These are phyloP conservation scores for Carlito syrichta DNA, from an alignment of 2,113 vertebrate species.

Conservation along the genomic window DNA sequence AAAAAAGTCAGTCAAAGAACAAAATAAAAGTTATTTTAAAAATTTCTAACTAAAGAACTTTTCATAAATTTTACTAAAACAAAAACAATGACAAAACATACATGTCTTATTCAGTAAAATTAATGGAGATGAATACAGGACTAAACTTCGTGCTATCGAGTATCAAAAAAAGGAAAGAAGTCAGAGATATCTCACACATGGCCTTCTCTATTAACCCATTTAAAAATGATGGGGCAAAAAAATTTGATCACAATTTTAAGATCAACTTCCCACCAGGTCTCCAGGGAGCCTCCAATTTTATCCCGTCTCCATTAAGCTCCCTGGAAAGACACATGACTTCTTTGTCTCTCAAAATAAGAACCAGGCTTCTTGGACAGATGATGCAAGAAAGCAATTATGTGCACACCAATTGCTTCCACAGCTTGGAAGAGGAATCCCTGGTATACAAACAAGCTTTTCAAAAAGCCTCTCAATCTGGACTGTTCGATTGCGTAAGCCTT, in stretches of 20 bases:
- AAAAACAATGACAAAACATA: neutral
- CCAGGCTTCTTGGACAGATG: neutral
- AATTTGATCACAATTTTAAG: constrained; percentile 35
- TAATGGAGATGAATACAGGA: neutral
- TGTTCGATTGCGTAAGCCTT: neutral
- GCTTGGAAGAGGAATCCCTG: neutral
- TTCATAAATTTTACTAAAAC: neutral
- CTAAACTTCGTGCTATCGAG: neutral
- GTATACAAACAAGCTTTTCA: neutral
- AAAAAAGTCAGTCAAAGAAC: neutral
- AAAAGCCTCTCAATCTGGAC: neutral
- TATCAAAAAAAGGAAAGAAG: neutral
- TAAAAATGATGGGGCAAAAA: neutral
- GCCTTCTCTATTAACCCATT: constrained; percentile 19
- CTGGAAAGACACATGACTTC: constrained; percentile 14
- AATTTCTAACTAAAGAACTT: neutral
- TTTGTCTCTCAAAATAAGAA: constrained; percentile 51
- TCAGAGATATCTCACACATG: neutral
- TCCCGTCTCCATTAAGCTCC: neutral
- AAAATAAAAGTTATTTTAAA: neutral
- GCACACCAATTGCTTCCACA: neutral
- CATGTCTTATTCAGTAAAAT: neutral
- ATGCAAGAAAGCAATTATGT: neutral
- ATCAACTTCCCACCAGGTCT: neutral
- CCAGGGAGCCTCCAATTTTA: constrained; percentile 7